Base-by-base conservation (phyloP, 1,140 invertebrate species). In the Drosophila bocqueti region DNA sequence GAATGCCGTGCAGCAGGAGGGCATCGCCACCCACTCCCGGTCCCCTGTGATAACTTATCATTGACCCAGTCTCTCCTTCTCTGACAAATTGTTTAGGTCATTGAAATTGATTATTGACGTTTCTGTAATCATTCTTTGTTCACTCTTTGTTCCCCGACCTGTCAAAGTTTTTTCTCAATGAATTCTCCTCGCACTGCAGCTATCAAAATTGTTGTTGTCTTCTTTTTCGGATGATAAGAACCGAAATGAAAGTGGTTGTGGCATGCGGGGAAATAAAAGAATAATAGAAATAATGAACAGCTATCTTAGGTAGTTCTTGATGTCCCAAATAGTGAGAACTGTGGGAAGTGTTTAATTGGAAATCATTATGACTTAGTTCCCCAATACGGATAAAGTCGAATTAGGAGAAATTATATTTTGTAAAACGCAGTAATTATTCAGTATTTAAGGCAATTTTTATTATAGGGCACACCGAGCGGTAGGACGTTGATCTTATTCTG, bases 101-200 rank as follows among this genome's bases (percentile, higher is more conserved):
- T 59, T 74, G 67, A 47, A 76, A 81, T 81, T 85, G 78, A 86
- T 86, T 81, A 86, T 85, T 74, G 82, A 81, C 81, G 77, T 72
- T 85, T 71, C 64, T 54, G 63, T 79, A 54, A 80, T 80, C 54
- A 59, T 59, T 64, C 26, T 69, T 36, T 47, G 31, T 42, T 47
- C 15, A 9, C 18, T 21, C 21, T 62, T 52, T 58, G 21, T 46
- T 49, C 36, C 42, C 21, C 43, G 42, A 42, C 50, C 60, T 47
- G 31, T 26, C 18, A 60, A 47, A 62, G 50, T 40, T 57, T 52
- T 72, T 76, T 10, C 59, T 72, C 65, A 79, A 79, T 72, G 76
- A 79, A 79, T 64, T 65, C 8, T 24, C 36, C 21, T 52, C 13
- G 31, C 10, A 38, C 34, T 36, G 42, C 58, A 43, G 18, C 24